Conservation (phyloP, 2,888 invertebrate species). For the Hypomecis atomaria region DNA sequence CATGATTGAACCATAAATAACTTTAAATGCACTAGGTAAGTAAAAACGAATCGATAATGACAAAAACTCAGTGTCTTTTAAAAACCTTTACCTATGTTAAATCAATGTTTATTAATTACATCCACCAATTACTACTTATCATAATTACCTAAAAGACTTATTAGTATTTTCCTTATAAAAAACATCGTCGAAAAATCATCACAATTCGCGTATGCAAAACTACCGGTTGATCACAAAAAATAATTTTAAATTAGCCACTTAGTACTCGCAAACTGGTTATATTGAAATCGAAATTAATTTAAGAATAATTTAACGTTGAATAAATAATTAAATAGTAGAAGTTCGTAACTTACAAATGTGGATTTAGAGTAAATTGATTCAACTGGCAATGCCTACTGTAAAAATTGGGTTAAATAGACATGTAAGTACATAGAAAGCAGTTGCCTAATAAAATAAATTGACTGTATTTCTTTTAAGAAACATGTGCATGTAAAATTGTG, state of each 20-base stretch:
- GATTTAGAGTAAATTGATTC: conserved; percentile 34
- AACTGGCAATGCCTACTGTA: conserved; percentile 30
- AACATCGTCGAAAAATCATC: conserved; percentile 39
- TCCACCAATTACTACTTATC: neutral
- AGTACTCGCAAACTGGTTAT: conserved; percentile 17
- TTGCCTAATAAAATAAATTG: conserved; percentile 30
- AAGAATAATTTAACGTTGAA: conserved; percentile 24
- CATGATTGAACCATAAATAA: neutral
- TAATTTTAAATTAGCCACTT: conserved; percentile 34
- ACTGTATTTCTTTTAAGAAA: neutral
- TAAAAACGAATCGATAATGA: no score
- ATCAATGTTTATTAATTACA: neutral
- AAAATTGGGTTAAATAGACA: conserved; percentile 32
- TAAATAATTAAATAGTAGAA: conserved; percentile 9
- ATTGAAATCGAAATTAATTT: conserved; percentile 26
- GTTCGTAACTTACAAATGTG: conserved; percentile 11
- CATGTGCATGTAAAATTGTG: no score
- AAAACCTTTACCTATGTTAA: neutral
- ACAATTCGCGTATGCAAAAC: conserved; percentile 43
- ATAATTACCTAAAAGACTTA: conserved; percentile 1
- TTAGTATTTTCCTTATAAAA: conserved; percentile 2
- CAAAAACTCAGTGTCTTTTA: no score
- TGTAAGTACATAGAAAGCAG: conserved; percentile 35
- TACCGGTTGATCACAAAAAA: conserved; percentile 35
- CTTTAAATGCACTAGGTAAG: no score